Percentiles rank a stretch among this genome's conserved stretches.
Evolutionary conservation across 2,888 invertebrate species (phyloP).

Genomic region (Ellobium chinense): DNA sequence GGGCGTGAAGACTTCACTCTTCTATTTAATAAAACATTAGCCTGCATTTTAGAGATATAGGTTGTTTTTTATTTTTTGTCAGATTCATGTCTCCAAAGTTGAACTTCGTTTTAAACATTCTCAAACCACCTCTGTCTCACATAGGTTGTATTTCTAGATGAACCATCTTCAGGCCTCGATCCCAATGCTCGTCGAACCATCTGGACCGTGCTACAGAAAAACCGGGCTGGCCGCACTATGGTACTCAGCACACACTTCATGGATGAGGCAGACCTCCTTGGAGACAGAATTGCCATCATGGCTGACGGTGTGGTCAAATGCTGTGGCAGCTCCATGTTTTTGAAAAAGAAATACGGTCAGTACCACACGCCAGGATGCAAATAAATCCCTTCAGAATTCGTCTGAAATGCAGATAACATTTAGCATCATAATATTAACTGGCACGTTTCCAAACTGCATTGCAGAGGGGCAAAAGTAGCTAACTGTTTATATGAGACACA

Average conservation of each 20-base stretch:
- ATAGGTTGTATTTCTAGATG: slow-evolving; percentile 81
- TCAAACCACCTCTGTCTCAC: no score
- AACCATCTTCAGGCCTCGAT: slow-evolving; percentile 81
- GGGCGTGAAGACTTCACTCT: no score
- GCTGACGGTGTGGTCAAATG: slow-evolving; percentile 89
- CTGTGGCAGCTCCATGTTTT: slow-evolving; percentile 86
- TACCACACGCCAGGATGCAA: background rate
- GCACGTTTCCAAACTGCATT: no score
- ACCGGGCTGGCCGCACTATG: slow-evolving; percentile 86
- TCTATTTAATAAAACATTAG: no score
- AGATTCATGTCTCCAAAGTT: no score
- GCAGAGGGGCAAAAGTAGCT: no score
- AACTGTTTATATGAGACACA: no score
- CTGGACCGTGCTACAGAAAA: slow-evolving; percentile 87
- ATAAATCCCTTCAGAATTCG: background rate
- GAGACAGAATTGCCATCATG: slow-evolving; percentile 93
- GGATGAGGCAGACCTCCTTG: slow-evolving; percentile 93
- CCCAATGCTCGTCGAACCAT: slow-evolving; percentile 82
- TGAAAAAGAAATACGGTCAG: slow-evolving; percentile 89
- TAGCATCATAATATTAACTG: no score
- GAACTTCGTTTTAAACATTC: no score
- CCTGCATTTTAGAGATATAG: no score
- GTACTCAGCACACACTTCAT: slow-evolving; percentile 89
- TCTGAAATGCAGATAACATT: no score
- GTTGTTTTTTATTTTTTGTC: no score